phyloP scores from a whole-genome alignment of 2,888 invertebrate species.

The Idaea straminata region DNA sequence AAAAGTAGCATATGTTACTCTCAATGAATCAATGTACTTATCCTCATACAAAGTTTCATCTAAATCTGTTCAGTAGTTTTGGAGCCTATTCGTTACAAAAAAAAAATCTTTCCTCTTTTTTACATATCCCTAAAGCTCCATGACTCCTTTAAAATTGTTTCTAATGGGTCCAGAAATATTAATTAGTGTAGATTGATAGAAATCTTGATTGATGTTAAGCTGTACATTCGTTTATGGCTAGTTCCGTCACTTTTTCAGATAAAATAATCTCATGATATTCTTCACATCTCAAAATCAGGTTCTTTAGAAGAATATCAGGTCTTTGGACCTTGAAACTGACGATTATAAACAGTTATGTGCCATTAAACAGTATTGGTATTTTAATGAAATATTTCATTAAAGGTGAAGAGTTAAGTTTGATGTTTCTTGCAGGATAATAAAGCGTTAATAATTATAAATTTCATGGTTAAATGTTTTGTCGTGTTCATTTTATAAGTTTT shows the following conservation, averaged over 20 bases:
- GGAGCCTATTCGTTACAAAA: too few relatives aligned
- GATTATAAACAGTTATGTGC: constrained; percentile 7
- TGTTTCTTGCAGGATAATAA: neutral
- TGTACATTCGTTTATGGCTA: neutral
- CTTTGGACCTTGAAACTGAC: neutral
- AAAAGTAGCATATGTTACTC: too few relatives aligned
- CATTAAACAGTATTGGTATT: constrained; percentile 9
- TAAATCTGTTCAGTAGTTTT: too few relatives aligned
- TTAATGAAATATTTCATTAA: constrained; percentile 7
- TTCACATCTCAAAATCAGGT: neutral
- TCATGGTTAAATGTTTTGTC: neutral
- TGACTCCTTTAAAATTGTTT: too few relatives aligned
- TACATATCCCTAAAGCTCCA: too few relatives aligned
- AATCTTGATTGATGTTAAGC: too few relatives aligned
- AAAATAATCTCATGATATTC: neutral
- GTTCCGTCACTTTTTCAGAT: neutral
- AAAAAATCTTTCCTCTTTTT: too few relatives aligned
- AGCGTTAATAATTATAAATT: neutral
- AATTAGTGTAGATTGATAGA: too few relatives aligned
- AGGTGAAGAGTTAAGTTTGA: neutral
- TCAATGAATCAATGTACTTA: too few relatives aligned
- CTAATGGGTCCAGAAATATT: too few relatives aligned
- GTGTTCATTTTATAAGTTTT: constrained; percentile 5
- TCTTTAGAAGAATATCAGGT: neutral
- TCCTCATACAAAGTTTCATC: too few relatives aligned